A percentile compares a stretch with the other conserved stretches of the same genome.
Conservation (phyloP, 2,888 invertebrate species). For the Eueremaeus valkanovi region DNA sequence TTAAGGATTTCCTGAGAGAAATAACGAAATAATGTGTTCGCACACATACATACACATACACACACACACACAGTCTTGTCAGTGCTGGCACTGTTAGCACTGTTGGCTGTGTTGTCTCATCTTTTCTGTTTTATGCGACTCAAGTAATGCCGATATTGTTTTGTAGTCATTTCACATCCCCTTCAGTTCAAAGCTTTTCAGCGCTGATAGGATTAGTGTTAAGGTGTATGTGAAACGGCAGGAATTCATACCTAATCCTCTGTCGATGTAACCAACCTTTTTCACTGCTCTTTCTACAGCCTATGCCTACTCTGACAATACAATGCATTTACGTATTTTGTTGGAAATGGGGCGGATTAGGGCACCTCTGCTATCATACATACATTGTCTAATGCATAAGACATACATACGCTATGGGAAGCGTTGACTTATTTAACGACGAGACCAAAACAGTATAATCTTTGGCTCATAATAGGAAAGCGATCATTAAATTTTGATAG, state of each 20-base stretch:
- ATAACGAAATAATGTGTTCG: slow-evolving; percentile 19
- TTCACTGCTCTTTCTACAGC: too few species aligned
- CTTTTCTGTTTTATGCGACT: not conserved
- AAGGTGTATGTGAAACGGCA: slow-evolving; percentile 36
- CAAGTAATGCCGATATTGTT: slow-evolving; percentile 35
- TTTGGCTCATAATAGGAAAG: slow-evolving; percentile 35
- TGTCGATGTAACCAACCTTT: slow-evolving; percentile 19
- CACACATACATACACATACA: too few species aligned
- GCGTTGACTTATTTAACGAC: slow-evolving; percentile 35
- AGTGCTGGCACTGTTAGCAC: not conserved
- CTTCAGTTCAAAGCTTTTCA: slow-evolving; percentile 25
- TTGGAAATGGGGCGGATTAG: slow-evolving; percentile 17
- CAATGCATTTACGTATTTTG: slow-evolving; percentile 27
- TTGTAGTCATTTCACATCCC: slow-evolving; percentile 30
- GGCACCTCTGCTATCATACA: slow-evolving; percentile 18
- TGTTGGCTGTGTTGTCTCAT: not conserved
- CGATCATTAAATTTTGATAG: slow-evolving; percentile 40
- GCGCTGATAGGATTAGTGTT: slow-evolving; percentile 28
- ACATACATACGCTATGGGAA: not conserved
- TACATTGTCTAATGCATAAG: too few species aligned
- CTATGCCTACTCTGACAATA: not conserved
- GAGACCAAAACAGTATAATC: slow-evolving; percentile 34
- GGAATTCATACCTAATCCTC: slow-evolving; percentile 27
- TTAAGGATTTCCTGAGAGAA: slow-evolving; percentile 32
- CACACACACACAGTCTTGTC: too few species aligned